These are phyloP conservation scores for Lagria hirta DNA, from an alignment of 2,888 invertebrate genomes.

Conservation along the genomic window DNA sequence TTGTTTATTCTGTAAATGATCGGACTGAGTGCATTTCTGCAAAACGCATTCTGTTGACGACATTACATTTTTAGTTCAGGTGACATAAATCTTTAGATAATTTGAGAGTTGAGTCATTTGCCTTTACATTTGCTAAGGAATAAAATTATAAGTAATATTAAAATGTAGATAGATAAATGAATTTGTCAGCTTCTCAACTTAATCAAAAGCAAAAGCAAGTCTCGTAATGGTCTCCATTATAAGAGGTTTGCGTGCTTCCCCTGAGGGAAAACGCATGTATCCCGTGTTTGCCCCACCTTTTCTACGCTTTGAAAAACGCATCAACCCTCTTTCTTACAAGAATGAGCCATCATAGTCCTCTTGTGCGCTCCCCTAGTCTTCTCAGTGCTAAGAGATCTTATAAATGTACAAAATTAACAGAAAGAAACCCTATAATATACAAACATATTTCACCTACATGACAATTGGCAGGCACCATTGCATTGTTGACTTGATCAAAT, in stretches of 20 bases:
- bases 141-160: conserved; percentile 10
- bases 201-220: conserved; percentile 21
- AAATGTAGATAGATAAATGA: conserved; percentile 5
- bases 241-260: conserved; percentile 20
- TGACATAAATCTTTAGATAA: too few relatives aligned
- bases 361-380: conserved; percentile 14
- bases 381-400: conserved; percentile 8
- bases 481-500: too few relatives aligned
- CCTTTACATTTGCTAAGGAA: too few relatives aligned
- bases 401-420: too few relatives aligned
- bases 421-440: too few relatives aligned
- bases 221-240: conserved; percentile 20
- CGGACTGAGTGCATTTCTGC: too few relatives aligned
- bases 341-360: conserved; percentile 26
- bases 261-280: conserved; percentile 17
- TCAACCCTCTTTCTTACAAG: conserved; percentile 15
- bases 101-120: too few relatives aligned
- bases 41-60: too few relatives aligned
- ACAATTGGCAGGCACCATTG: too few relatives aligned
- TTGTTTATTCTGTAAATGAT: too few relatives aligned
- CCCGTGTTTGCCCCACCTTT: conserved; percentile 7
- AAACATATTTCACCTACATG: too few relatives aligned
- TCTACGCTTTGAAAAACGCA: conserved; percentile 20
- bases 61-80: too few relatives aligned
- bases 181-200: conserved; percentile 8